Evolutionary conservation across 2,888 invertebrate genomes (phyloP), one percentile per base, ranked within the genome.

Genomic region (Abrostola tripartita): DNA sequence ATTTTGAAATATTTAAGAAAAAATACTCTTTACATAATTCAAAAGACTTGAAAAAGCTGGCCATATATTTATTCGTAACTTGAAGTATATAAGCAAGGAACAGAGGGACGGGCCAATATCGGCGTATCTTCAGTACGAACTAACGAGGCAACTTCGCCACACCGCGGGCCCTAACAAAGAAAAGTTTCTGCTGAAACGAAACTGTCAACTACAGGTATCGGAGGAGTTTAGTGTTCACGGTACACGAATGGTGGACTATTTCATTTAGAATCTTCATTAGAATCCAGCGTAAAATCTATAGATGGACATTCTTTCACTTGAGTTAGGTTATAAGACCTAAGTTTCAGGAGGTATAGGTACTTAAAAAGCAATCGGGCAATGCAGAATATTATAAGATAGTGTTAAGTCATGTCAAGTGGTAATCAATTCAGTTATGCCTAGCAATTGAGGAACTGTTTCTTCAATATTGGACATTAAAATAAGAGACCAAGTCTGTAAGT

Each of bases 191-290:
- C 78, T 78, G 83, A 81, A 88, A 87, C 88, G 87, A 87, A 88
- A 89, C 90, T 89, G 90, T 91, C 91, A 89, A 79, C 82, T 82
- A 74, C 92, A 92, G 91, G 88, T 88, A 89, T 85, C 72, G 81
- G 71, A 73, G 73, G 76, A 81, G 78, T 78, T 74, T 75, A 68
- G 56, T 62, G 63, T 65, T n/a, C 5, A 6, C n/a, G 76, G 75
- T 41, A 42, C 83, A 67, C 37, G 50, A 71, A 51, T 78, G 49
- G 73, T 37, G 67, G 84, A 67, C 0, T n/a, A 0, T 5, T 10
- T 47, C 10, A 6, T 6, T 10, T 10, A n/a, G 6, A 44, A 44
- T 44, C 10, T 44, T 8, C 6, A 24, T 24, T 24, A 24, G 24
- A 24, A 24, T 24, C 24, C 24, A 24, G 24, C 24, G 24, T 24